phyloP scores from a whole-genome alignment of 1,140 invertebrate species.

The Drosophila baimaii region DNA sequence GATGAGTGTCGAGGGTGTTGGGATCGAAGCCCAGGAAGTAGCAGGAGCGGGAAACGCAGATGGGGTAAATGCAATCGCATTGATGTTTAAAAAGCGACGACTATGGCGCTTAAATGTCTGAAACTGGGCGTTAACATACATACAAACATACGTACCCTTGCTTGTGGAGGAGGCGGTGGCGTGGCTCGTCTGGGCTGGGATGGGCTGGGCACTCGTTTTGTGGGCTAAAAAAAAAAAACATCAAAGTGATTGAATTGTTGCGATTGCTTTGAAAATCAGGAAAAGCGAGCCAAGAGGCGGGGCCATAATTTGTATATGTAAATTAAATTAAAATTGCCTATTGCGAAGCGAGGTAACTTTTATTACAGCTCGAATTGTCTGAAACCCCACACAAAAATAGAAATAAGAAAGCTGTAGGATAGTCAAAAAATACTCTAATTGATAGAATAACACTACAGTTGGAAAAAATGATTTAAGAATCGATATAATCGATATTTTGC shows the following conservation, averaged over 20 bases:
- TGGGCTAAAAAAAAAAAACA: constrained; percentile 64
- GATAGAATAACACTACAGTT: background rate
- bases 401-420: background rate
- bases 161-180: constrained; percentile 6
- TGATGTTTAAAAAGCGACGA: constrained; percentile 74
- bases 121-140: constrained; percentile 49
- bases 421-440: background rate
- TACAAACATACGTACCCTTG: constrained; percentile 17
- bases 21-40: constrained; percentile 12
- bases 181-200: constrained; percentile 15
- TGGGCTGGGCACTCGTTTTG: constrained; percentile 53
- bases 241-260: constrained; percentile 83
- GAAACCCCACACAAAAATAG: too few species aligned
- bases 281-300: constrained; percentile 7
- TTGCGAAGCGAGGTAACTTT: constrained; percentile 16
- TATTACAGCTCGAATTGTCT: background rate
- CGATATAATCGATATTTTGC: too few species aligned
- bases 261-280: constrained; percentile 73
- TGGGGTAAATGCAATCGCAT: constrained; percentile 71
- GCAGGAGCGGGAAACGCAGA: constrained; percentile 11
- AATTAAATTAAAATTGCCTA: constrained; percentile 74
- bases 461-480: too few species aligned
- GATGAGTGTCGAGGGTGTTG: constrained; percentile 36
- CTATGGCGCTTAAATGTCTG: constrained; percentile 74
- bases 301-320: constrained; percentile 58